Evolutionary conservation across 2,888 invertebrate genomes (phyloP), one percentile per base, ranked within the genome.

Genomic region (Campaea margaritaria): DNA sequence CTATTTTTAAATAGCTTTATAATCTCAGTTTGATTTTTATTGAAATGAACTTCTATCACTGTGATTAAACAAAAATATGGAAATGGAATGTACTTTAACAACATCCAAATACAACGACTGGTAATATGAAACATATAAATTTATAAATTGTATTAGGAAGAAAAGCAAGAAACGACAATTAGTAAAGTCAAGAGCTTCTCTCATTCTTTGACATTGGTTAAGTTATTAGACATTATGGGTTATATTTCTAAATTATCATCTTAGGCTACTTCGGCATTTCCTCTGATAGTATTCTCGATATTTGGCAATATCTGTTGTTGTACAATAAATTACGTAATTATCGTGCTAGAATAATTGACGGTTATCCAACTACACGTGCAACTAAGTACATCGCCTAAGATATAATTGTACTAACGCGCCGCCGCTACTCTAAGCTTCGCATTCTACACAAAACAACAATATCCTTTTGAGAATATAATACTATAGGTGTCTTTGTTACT

Each of bases 61-160:
- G 21, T 28, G 58, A 68, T 73, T 21, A 21, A 10, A 31, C 7
- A 27, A 74, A 68, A 81, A 74, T 74, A 73, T 71, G 67, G 74
- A 68, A 76, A 74, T 85, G 88, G 87, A 87, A 88, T 88, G 87
- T 87, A 74, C 57, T 67, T 46, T 67, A 64, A 13, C 66, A 68
- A 65, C 69, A 67, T 5, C 5, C 67, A 47, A 57, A 51, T 50
- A 59, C 59, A 59, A 14, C 41, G 50, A 42, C 59, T 54, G 54
- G 49, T 49, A 54, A 51, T 49, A 59, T 50, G 43, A n/a, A n/a
- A n/a, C n/a, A n/a, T n/a, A n/a, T n/a, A n/a, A n/a, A 64, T 59
- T 49, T 51, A 51, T 48, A 50, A n/a, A 14, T 51, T 62, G 43
- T 48, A 43, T 53, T 54, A 54, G 50, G 52, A 62, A 51, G 48